Evolutionary conservation across 2,888 invertebrate genomes (phyloP), one percentile per base, ranked within the genome.

Genomic region (Baronia brevicornis): DNA sequence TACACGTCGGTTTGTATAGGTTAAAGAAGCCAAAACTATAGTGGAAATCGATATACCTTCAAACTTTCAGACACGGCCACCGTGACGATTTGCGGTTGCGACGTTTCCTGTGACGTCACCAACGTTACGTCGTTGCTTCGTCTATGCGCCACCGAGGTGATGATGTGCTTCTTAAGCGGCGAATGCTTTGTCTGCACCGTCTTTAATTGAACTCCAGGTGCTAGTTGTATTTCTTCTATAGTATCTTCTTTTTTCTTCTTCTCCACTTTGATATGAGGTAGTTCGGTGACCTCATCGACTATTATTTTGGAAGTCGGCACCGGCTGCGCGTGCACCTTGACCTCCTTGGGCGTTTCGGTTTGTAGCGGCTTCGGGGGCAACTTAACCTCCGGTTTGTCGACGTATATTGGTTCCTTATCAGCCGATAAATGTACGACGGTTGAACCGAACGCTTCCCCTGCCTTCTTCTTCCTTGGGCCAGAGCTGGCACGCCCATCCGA

Each of bases 101-200:
- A 7, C 11, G 44, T 10, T 8, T 47, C 48, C 10, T 36, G 30
- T 6, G 38, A 39, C 36, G 51, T 45, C 27, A 48, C 47, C 13
- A 46, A 34, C 23, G 57, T 39, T 9, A 55, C 51, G 46, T 55
- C 58, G 24, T 49, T 38, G 4, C 51, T 41, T 14, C 66, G 39
- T 6, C 67, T 47, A 19, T 57, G 62, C 5, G 60, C 47, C n/a
- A 58, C 51, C n/a, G 65, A 57, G 9, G 73, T 71, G 4, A 79
- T 74, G 8, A 77, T 69, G 43, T 79, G 79, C 54, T 77, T 75
- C 67, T 79, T 79, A 1, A 78, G 41, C 7, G 82, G 78, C 3
- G 80, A 78, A 24, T 71, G 68, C 13, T 63, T 64, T 9, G 71
- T 66, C 11, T 73, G 75, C 0, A 75, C 69, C 0, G 75, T 72